Conservation (phyloP, 2,113 vertebrate genomes). For the Pachycephala philippinensis region DNA sequence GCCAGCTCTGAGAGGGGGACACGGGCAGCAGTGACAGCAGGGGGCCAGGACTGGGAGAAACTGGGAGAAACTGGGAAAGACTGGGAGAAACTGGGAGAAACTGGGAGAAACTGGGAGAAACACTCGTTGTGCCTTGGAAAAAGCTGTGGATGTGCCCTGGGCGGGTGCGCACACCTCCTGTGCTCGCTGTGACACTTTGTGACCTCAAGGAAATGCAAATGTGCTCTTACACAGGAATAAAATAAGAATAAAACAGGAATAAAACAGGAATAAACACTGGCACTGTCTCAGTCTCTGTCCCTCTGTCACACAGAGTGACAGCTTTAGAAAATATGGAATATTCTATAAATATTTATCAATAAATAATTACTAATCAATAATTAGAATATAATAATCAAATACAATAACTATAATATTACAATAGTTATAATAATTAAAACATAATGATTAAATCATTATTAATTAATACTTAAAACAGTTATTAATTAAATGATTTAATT, state of each 20-base stretch:
- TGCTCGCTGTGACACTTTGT: not conserved
- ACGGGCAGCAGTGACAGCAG: not conserved
- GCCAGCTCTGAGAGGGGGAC: not conserved
- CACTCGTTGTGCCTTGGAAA: accelerated
- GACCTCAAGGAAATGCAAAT: not conserved
- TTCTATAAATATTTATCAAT: too few species aligned
- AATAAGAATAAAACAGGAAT: too few species aligned
- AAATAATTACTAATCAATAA: too few species aligned
- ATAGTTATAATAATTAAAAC: too few species aligned
- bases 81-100: too few species aligned
- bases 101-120: not conserved
- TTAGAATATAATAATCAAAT: too few species aligned
- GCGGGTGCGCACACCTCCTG: not conserved
- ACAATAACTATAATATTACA: too few species aligned
- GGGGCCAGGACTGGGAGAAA: not conserved
- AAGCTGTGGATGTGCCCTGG: not conserved
- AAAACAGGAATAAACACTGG: not conserved
- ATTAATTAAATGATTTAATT: not conserved
- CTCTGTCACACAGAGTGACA: not conserved
- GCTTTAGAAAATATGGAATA: accelerated
- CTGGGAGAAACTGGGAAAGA: too few species aligned
- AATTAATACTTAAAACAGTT: not conserved
- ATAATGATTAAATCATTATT: too few species aligned
- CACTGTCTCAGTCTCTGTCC: not conserved
- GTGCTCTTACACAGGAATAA: not conserved